Conservation (phyloP, 2,797 vertebrate genomes). For the Phyllotis vaccarum region DNA sequence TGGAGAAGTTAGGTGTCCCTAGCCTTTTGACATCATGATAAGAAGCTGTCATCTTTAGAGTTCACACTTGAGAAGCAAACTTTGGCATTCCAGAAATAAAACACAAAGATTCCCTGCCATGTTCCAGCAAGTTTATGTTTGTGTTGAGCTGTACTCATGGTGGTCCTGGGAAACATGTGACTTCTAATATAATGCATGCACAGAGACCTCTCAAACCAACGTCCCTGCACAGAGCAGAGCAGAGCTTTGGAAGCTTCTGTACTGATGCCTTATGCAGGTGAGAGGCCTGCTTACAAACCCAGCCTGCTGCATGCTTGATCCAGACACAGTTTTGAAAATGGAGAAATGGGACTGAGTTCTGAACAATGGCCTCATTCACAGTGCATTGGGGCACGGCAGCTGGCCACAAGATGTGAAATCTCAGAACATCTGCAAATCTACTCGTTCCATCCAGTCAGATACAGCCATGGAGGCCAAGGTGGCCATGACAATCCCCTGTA, state of each 20-base stretch:
- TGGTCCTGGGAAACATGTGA: not conserved
- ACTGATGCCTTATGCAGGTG: fast-evolving
- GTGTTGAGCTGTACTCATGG: not conserved
- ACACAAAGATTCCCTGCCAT: not conserved
- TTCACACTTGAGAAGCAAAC: not conserved
- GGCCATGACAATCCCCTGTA: fast-evolving
- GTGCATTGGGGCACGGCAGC: not conserved
- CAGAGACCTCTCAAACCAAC: fast-evolving
- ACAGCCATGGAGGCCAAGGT: not conserved
- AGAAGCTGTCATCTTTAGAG: not conserved
- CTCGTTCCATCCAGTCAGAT: not conserved
- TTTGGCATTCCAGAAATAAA: not conserved
- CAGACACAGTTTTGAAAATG: fast-evolving
- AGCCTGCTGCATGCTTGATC: not conserved
- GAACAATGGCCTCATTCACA: not conserved
- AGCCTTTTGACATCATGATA: not conserved
- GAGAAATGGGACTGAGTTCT: not conserved
- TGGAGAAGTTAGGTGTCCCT: not conserved
- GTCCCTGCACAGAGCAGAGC: not conserved
- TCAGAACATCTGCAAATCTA: fast-evolving
- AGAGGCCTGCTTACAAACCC: fast-evolving
- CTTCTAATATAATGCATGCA: fast-evolving
- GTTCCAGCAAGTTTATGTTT: not conserved
- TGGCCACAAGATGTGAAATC: not conserved
- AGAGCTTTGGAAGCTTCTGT: not conserved